Evolutionary conservation across 1,140 invertebrate species (phyloP).

Genomic region (Drosophila nikananu): DNA sequence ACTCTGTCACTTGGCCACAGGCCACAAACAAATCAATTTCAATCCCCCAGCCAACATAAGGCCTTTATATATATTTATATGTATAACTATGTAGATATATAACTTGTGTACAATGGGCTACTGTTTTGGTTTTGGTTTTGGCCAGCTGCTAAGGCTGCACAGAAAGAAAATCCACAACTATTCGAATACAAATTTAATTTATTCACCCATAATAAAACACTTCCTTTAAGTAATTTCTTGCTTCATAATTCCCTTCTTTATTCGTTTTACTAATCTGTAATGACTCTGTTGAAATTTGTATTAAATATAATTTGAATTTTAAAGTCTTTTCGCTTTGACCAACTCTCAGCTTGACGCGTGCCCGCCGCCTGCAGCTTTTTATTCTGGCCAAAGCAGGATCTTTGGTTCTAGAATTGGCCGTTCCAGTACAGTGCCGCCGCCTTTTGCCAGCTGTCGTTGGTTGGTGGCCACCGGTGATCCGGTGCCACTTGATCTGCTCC

Average conservation of each 20-base stretch:
- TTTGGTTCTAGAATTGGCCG: slow-evolving; percentile 11
- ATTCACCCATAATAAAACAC: no score
- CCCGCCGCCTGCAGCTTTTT: slow-evolving; percentile 54
- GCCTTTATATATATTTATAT: background rate
- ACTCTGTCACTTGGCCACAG: slow-evolving; percentile 75
- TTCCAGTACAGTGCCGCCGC: slow-evolving; percentile 73
- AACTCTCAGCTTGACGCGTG: slow-evolving; percentile 61
- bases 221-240: no score
- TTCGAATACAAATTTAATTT: no score
- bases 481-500: slow-evolving; percentile 73
- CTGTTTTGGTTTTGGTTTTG: slow-evolving; percentile 58
- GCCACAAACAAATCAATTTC: slow-evolving; percentile 79
- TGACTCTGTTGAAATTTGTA: no score
- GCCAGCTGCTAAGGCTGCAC: slow-evolving; percentile 29
- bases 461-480: slow-evolving; percentile 47
- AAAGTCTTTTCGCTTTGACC: slow-evolving; percentile 11
- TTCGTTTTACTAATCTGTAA: background rate
- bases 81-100: background rate
- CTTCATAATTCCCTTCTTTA: background rate
- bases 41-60: slow-evolving; percentile 22
- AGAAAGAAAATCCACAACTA: background rate
- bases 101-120: slow-evolving; percentile 53
- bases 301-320: background rate
- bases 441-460: slow-evolving; percentile 71
- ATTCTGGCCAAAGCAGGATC: slow-evolving; percentile 26